Percentiles rank a stretch among this genome's conserved stretches.
phyloP scores from a whole-genome alignment of 2,888 invertebrate genomes.

The Lithophane semibrunnea region DNA sequence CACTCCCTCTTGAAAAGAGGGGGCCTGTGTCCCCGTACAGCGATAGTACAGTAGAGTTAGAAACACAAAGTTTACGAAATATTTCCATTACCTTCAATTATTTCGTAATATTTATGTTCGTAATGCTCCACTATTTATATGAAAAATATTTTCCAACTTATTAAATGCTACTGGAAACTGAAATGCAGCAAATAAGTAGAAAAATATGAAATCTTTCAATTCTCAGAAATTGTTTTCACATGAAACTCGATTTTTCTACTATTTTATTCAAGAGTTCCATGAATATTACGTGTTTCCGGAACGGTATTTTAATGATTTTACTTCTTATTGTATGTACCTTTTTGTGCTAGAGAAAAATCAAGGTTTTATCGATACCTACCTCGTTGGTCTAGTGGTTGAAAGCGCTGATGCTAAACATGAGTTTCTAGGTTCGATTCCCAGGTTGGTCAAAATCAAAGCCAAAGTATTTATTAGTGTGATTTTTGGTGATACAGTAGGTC shows the following conservation, averaged over 20 bases:
- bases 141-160: background rate
- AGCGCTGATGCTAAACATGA: background rate
- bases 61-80: background rate
- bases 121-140: background rate
- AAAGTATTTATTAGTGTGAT: too few species aligned
- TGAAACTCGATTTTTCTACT: background rate
- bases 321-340: too few species aligned
- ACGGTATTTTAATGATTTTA: too few species aligned
- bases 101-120: background rate
- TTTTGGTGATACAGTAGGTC: too few species aligned
- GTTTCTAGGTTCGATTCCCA: background rate
- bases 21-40: too few species aligned
- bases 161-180: background rate
- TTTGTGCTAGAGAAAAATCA: too few species aligned
- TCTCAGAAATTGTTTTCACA: conserved; percentile 2
- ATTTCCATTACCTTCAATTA: background rate
- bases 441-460: background rate
- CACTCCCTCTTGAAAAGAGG: too few species aligned
- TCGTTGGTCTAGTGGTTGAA: background rate
- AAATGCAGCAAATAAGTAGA: background rate
- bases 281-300: background rate
- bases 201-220: background rate
- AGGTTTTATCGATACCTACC: too few species aligned
- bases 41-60: background rate
- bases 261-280: background rate